phyloP scores from a whole-genome alignment of 1,140 invertebrate species.

The Achatina immaculata region DNA sequence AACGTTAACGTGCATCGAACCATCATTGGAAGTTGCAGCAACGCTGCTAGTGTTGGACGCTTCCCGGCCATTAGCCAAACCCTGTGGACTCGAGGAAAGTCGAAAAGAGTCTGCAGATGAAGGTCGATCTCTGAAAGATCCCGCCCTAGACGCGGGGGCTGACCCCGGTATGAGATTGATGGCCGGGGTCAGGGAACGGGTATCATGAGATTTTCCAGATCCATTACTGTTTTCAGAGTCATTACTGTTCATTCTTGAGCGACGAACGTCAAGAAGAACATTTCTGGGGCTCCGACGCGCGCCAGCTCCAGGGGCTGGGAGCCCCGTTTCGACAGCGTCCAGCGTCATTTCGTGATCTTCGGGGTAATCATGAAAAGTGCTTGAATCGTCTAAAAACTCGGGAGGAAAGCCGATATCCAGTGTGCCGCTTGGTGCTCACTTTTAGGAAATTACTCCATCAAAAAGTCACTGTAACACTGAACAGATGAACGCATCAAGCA shows the following conservation, averaged over 20 bases:
- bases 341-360: constrained; percentile 11
- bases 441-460: no score
- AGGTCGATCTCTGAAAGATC: neutral
- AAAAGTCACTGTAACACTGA: no score
- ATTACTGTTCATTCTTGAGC: constrained; percentile 36
- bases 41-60: neutral
- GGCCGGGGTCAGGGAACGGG: neutral
- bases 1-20: neutral
- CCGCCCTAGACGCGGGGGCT: neutral
- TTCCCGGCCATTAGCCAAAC: neutral
- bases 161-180: neutral
- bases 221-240: constrained; percentile 37
- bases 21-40: neutral
- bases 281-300: neutral
- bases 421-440: no score
- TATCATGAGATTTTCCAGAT: neutral
- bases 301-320: no score
- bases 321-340: neutral
- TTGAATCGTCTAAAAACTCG: constrained; percentile 16
- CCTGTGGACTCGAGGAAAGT: neutral
- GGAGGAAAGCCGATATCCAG: constrained; percentile 17
- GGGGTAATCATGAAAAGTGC: neutral
- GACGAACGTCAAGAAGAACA: neutral
- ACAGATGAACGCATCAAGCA: no score
- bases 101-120: neutral